These are phyloP conservation scores for Euwallacea similis DNA, from an alignment of 1,140 invertebrate genomes.

Conservation along the genomic window DNA sequence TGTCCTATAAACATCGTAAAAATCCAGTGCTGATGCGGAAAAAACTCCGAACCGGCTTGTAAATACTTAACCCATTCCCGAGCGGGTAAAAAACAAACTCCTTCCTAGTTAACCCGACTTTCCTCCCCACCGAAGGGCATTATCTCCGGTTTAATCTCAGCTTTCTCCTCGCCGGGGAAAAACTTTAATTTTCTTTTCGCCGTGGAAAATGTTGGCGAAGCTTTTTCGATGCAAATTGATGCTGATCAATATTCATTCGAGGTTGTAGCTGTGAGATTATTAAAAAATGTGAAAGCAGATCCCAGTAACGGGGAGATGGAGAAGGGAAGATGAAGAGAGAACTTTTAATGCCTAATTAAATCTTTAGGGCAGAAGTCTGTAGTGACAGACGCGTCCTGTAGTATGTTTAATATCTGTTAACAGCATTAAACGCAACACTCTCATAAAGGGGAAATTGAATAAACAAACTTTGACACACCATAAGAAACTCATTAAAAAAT, in stretches of 20 bases:
- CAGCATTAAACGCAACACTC: too few species aligned
- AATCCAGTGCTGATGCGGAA: background rate
- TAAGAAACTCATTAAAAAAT: too few species aligned
- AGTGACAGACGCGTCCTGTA: too few species aligned
- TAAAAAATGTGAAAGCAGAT: slow-evolving; percentile 19
- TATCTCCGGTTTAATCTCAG: slow-evolving; percentile 26
- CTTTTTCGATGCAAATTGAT: slow-evolving; percentile 30
- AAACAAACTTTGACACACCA: too few species aligned
- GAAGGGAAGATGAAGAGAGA: background rate
- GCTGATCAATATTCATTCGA: slow-evolving; percentile 26
- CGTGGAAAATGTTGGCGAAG: slow-evolving; percentile 18
- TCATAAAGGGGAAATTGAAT: too few species aligned
- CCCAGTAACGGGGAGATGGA: background rate
- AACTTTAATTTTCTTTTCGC: slow-evolving; percentile 27
- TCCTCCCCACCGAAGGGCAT: slow-evolving; percentile 8
- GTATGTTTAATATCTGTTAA: too few species aligned
- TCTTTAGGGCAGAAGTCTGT: background rate
- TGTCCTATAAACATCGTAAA: background rate
- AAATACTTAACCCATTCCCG: background rate
- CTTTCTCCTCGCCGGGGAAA: slow-evolving; percentile 3
- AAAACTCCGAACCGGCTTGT: background rate
- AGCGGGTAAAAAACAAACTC: slow-evolving; percentile 2
- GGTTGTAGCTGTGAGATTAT: slow-evolving; percentile 15
- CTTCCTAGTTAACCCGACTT: slow-evolving; percentile 14
- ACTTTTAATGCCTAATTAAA: slow-evolving; percentile 6